Evolutionary conservation across 2,113 vertebrate species (phyloP), one percentile per base, ranked within the genome.

Genomic region (Serinus canaria): DNA sequence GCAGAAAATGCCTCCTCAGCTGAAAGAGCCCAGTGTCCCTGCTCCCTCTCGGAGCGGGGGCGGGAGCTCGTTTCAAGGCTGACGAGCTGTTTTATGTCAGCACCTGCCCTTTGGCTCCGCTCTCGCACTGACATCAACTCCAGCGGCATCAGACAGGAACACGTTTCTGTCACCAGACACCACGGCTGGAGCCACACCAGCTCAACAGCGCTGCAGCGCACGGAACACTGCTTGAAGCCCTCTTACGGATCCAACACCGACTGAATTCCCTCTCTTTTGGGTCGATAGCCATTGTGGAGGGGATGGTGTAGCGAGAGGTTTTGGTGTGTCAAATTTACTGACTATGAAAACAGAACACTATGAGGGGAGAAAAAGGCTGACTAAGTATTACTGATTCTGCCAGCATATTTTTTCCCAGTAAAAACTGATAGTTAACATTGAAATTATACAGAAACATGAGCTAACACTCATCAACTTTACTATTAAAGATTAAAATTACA

Each of bases 71-170:
- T 41, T 70, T 28, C 74, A 56, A 55, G 5, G 39, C 7, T n/a
- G 74, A 93, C 14, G 74, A 92, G 62, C 49, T 93, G 81, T 30
- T 94, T 89, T 39, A 37, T 77, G 60, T 87, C 77, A 92, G 66
- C 87, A 95, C 81, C 92, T 96, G 92, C 70, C 92, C 95, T 78
- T 84, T 94, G 87, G 84, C 69, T 94, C 60, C 0, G 3, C 27
- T 21, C 84, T 85, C 66, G 4, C 83, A 56, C 62, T 25, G 30
- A 84, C 72, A 91, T 84, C 56, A 59, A 15, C 77, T 15, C 35
- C 90, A 72, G 81, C 68, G 17, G 84, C 74, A 91, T 44, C 62
- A 28, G 64, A 60, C 4, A 41, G 84, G 31, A 91, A 85, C 69
- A 69, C 75, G 33, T 13, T 86, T 20, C 72, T 95, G 86, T 90